A percentile compares a stretch with the other conserved stretches of the same genome.
These are phyloP conservation scores for Muntiacus muntjak DNA, from an alignment of 2,113 vertebrate species.

Conservation along the genomic window DNA sequence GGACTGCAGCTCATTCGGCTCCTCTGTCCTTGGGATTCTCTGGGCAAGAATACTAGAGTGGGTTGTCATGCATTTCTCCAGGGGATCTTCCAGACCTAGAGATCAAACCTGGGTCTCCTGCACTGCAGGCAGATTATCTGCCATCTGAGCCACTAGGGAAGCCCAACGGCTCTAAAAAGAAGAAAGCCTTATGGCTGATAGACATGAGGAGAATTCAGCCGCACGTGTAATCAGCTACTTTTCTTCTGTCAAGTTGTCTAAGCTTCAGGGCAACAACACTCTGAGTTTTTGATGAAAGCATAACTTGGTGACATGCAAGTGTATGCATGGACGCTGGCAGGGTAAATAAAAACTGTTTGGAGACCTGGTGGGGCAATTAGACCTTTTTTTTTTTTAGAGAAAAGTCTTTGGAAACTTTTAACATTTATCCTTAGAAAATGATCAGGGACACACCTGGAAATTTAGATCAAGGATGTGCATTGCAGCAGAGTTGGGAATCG, in stretches of 20 bases:
- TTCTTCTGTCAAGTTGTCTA: neutral
- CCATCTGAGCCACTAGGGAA: neutral
- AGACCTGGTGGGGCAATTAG: neutral
- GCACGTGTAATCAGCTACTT: neutral
- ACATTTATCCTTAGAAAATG: constrained; percentile 11
- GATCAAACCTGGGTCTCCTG: neutral
- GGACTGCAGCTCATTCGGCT: neutral
- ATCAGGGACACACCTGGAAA: neutral
- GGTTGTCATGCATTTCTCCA: neutral
- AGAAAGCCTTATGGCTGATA: neutral
- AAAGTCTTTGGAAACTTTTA: neutral
- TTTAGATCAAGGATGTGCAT: neutral
- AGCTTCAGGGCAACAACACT: neutral
- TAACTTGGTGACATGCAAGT: accelerated
- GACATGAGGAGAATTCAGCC: neutral
- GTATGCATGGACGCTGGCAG: accelerated
- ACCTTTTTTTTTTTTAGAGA: neutral
- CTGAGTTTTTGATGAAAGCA: neutral
- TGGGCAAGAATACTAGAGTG: neutral
- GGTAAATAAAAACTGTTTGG: neutral
- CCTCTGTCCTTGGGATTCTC: neutral
- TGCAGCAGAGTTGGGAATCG: neutral
- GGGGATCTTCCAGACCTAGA: neutral
- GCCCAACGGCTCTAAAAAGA: neutral
- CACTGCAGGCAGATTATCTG: neutral